Evolutionary conservation across 2,888 invertebrate genomes (phyloP), one percentile per base, ranked within the genome.

Genomic region (Apantesis nais): DNA sequence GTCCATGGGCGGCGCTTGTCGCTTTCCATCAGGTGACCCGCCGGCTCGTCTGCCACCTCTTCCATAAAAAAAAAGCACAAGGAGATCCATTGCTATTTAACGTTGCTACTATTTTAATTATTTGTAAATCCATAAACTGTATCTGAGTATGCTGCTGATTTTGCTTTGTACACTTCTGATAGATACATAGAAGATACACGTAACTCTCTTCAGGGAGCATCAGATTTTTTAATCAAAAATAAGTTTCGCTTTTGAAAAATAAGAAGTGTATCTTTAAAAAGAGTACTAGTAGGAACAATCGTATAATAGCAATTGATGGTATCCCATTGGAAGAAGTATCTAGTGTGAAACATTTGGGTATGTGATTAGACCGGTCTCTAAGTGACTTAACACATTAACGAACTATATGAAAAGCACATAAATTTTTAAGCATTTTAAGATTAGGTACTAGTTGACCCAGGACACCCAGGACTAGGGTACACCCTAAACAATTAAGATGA

Each of bases 1-100:
- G n/a, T n/a, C n/a, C n/a, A n/a, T n/a, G n/a, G n/a, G n/a, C n/a
- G n/a, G n/a, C n/a, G n/a, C n/a, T n/a, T n/a, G n/a, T n/a, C n/a
- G n/a, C n/a, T n/a, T n/a, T n/a, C n/a, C n/a, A n/a, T n/a, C n/a
- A n/a, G n/a, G n/a, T n/a, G n/a, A n/a, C n/a, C n/a, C n/a, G n/a
- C n/a, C n/a, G n/a, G n/a, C n/a, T n/a, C n/a, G n/a, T n/a, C n/a
- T n/a, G n/a, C n/a, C n/a, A n/a, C n/a, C n/a, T n/a, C n/a, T n/a
- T n/a, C n/a, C n/a, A n/a, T n/a, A n/a, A n/a, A n/a, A n/a, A n/a
- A n/a, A n/a, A n/a, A n/a, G n/a, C n/a, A n/a, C n/a, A n/a, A n/a
- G n/a, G n/a, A n/a, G n/a, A n/a, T n/a, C 80, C 81, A 1, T 62
- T 82, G 12, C 29, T 84, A 11, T 84, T 83, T 74, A 83, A 83